Conservation (phyloP, 35 echinoderm and acorn worm species). For the Holothuria glaberrima region DNA sequence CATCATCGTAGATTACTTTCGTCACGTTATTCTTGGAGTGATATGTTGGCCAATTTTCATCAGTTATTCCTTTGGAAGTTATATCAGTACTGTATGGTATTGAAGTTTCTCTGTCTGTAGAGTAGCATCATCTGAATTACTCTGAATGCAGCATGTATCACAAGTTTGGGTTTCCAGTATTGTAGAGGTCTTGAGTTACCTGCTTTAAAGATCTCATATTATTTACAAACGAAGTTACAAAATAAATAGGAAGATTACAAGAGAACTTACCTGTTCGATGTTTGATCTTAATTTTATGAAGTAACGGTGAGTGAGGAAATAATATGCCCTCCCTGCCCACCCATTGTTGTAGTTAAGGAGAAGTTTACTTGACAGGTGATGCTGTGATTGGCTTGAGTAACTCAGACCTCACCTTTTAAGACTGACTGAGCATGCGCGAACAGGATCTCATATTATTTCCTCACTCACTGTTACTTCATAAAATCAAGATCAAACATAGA, state of each 20-base stretch:
- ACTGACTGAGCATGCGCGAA: too few species aligned
- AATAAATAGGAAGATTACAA: not conserved
- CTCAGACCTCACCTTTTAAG: too few species aligned
- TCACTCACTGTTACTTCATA: too few species aligned
- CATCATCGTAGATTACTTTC: slow-evolving; percentile 4
- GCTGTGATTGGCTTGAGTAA: too few species aligned
- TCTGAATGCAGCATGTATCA: not conserved
- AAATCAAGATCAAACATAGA: too few species aligned
- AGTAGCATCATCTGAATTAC: not conserved
- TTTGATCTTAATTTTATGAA: too few species aligned
- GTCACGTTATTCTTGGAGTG: slow-evolving; percentile 1
- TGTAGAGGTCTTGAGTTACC: not conserved
- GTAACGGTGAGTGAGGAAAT: too few species aligned
- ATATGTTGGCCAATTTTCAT: not conserved
- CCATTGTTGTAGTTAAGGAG: too few species aligned
- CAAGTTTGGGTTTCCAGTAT: not conserved
- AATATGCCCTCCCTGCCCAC: too few species aligned
- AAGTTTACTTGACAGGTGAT: too few species aligned
- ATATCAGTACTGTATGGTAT: not conserved
- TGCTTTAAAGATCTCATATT: slow-evolving; percentile 44
- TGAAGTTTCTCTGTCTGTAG: not conserved
- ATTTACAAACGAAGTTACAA: too few species aligned
- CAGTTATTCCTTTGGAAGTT: slow-evolving; percentile 2
- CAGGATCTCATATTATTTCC: too few species aligned
- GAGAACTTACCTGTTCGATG: slow-evolving; percentile 11